Evolutionary conservation across 2,888 invertebrate species (phyloP), one percentile per base, ranked within the genome.

Genomic region (Platerodrilus igneus): DNA sequence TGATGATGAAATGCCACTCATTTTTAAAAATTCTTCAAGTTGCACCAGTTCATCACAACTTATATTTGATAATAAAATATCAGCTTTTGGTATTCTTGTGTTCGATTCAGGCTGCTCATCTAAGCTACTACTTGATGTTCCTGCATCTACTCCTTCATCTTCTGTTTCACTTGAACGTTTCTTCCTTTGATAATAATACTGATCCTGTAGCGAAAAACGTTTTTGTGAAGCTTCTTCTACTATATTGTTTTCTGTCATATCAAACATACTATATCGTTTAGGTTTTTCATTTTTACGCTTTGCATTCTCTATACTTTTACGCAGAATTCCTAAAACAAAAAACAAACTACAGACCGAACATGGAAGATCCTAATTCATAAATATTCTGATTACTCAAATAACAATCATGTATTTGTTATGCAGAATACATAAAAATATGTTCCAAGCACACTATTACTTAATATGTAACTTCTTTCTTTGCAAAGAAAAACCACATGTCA

Each of bases 201-300:
- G 82, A 57, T 86, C 86, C 60, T 83, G 85, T 31, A 86, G 65
- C n/a, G 86, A 85, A 64, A 82, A 76, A 30, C 86, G 71, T 60
- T 86, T 86, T 43, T 75, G 75, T 55, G 45, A 64, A 58, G 50
- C 66, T 59, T 54, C 72, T 19, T 67, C 67, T 2, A 65, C 60
- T 2, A 68, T 67, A 35, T 72, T 70, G 54, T 78, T 77, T 26
- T 77, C 71, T 38, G 54, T 57, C 8, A 81, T 77, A 66, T 87
- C 87, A 57, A 85, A 83, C 84, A 87, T 85, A 58, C 88, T 88
- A 61, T 84, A 86, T 25, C 88, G 75, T 65, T 82, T 82, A 36
- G 70, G 68, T 41, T 75, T 75, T 9, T 72, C 63, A 15, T 63
- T 56, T 23, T 72, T 70, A 55, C 72, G 73, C 45, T 73, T 72